Percentiles rank a stretch among this genome's conserved stretches.
These are phyloP conservation scores for Zeus faber DNA, from an alignment of 2,113 vertebrate genomes.

Conservation along the genomic window DNA sequence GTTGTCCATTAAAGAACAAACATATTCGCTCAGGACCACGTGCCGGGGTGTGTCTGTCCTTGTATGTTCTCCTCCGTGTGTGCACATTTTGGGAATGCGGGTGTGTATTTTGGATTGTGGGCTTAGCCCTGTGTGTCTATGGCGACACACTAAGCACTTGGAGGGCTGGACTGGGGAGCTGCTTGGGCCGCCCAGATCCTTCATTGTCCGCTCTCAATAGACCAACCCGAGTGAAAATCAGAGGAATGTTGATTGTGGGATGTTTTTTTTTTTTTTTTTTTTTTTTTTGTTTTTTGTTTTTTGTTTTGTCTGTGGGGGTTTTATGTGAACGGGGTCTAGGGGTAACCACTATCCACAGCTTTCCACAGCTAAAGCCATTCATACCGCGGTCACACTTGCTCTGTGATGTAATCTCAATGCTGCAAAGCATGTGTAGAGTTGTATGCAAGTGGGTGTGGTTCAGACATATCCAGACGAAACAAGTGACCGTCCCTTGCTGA, in stretches of 20 bases:
- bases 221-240: conserved; percentile 15
- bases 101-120: not conserved
- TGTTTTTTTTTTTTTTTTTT: no score
- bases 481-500: no score
- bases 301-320: no score
- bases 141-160: not conserved
- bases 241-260: conserved; percentile 42
- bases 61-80: conserved; percentile 22
- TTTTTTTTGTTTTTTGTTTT: no score
- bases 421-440: no score
- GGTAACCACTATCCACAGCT: no score
- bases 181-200: not conserved
- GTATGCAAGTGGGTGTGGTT: no score
- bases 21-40: conserved; percentile 25
- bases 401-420: no score
- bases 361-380: no score
- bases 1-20: conserved; percentile 46
- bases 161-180: not conserved
- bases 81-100: conserved; percentile 14
- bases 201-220: conserved; percentile 7
- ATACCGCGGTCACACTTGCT: no score
- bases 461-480: no score
- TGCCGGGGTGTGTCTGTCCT: conserved; percentile 16
- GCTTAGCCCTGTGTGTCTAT: conserved; percentile 1
- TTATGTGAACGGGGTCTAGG: no score